Conservation (phyloP, 2,797 vertebrate genomes). For the Lagodon rhomboides region DNA sequence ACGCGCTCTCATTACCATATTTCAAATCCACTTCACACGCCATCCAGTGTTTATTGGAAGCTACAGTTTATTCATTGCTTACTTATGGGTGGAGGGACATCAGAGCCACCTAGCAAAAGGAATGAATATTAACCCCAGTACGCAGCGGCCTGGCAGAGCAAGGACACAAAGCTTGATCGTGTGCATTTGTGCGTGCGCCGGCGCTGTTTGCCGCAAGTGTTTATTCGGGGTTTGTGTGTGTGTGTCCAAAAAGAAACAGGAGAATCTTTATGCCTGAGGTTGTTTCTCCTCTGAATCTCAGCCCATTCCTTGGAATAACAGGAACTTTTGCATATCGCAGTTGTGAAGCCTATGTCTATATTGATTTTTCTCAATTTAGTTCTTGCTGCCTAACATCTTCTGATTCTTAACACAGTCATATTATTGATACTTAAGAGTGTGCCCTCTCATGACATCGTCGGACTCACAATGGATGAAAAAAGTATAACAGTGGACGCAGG, state of each 20-base stretch:
- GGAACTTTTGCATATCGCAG: background rate
- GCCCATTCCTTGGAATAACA: constrained; percentile 29
- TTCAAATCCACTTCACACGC: constrained; percentile 76
- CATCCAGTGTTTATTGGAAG: constrained; percentile 76
- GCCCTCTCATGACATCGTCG: background rate
- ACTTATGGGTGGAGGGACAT: constrained; percentile 77
- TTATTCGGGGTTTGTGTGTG: constrained; percentile 43
- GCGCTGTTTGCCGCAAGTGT: constrained; percentile 23
- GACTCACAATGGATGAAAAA: background rate
- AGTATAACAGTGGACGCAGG: background rate
- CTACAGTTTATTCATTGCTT: constrained; percentile 81
- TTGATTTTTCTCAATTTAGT: background rate
- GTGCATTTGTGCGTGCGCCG: constrained; percentile 33
- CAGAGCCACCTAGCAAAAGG: constrained; percentile 71
- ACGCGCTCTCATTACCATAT: constrained; percentile 69
- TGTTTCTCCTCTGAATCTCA: constrained; percentile 31
- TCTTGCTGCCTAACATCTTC: background rate
- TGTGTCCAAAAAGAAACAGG: constrained; percentile 2
- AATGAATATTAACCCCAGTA: constrained; percentile 70
- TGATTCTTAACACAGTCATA: background rate
- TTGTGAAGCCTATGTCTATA: background rate
- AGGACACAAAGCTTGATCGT: constrained; percentile 38
- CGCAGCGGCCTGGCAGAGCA: constrained; percentile 54
- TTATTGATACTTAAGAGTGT: background rate
- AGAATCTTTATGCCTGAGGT: constrained; percentile 29